Evolutionary conservation across 35 echinoderm and acorn worm genomes (phyloP).

Genomic region (Amphiura filiformis): DNA sequence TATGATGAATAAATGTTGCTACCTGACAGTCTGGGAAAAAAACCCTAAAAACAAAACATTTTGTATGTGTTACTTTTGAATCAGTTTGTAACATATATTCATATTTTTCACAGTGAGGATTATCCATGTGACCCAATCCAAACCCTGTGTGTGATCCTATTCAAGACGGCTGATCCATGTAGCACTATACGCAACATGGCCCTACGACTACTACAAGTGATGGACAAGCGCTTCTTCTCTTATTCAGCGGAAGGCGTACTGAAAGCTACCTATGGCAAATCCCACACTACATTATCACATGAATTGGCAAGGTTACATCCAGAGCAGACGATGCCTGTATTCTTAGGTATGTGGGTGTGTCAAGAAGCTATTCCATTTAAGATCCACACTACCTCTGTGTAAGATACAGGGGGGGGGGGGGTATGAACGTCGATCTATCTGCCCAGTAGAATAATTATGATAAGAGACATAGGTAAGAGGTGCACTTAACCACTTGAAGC

Average conservation of each 20-base stretch:
- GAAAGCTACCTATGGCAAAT: slow-evolving; percentile 85
- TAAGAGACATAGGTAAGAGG: background rate
- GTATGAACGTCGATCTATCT: too few species aligned
- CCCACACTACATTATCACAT: slow-evolving; percentile 67
- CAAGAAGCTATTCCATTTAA: too few species aligned
- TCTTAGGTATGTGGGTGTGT: slow-evolving; percentile 82
- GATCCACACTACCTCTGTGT: too few species aligned
- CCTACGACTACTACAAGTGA: slow-evolving; percentile 78
- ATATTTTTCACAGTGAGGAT: slow-evolving; percentile 37
- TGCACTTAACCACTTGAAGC: too few species aligned
- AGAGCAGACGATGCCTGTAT: slow-evolving; percentile 83
- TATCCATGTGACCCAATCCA: slow-evolving; percentile 97
- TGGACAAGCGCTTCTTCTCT: slow-evolving; percentile 85
- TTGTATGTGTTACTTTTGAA: too few species aligned
- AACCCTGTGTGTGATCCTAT: slow-evolving; percentile 77
- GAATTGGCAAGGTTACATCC: slow-evolving; percentile 92
- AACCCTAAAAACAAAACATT: too few species aligned
- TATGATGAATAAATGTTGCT: too few species aligned
- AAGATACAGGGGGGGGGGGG: too few species aligned
- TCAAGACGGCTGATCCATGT: slow-evolving; percentile 93
- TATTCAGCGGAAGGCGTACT: slow-evolving; percentile 31
- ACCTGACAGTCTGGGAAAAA: too few species aligned
- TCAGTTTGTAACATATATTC: too few species aligned
- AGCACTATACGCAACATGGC: slow-evolving; percentile 61
- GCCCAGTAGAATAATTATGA: too few species aligned